Evolutionary conservation across 2,888 invertebrate species (phyloP).

Genomic region (Caenorhabditis plicata): DNA sequence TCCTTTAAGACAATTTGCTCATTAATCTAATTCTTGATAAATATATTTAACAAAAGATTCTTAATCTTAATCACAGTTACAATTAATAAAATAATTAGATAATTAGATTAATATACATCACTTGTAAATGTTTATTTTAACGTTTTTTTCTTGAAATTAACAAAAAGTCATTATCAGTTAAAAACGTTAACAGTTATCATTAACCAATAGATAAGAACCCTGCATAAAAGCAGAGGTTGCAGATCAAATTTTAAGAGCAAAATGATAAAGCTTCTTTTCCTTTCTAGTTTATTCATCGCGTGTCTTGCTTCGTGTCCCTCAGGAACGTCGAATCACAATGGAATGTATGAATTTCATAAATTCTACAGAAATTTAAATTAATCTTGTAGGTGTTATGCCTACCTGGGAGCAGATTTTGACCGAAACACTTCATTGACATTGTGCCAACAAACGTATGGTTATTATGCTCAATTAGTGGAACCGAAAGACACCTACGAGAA

Average conservation of each 20-base stretch:
- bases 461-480: slow-evolving; percentile 11
- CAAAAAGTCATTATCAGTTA: neutral
- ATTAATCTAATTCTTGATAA: too few relatives aligned
- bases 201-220: too few relatives aligned
- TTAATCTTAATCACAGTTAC: too few relatives aligned
- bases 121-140: neutral
- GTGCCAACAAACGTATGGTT: slow-evolving; percentile 19
- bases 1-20: too few relatives aligned
- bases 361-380: neutral
- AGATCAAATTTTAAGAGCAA: too few relatives aligned
- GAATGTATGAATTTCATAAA: slow-evolving; percentile 6
- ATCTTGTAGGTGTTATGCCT: slow-evolving; percentile 24
- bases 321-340: slow-evolving; percentile 9
- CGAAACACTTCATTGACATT: slow-evolving; percentile 14
- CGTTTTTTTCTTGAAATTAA: neutral
- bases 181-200: too few relatives aligned
- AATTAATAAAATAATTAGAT: too few relatives aligned
- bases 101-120: too few relatives aligned
- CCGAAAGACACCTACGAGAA: slow-evolving; percentile 15
- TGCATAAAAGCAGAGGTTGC: too few relatives aligned
- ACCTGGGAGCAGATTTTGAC: slow-evolving; percentile 20
- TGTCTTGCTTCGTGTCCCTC: neutral
- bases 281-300: too few relatives aligned
- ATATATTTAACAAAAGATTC: too few relatives aligned
- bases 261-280: too few relatives aligned